These are phyloP conservation scores for Punctoribates punctum DNA, from an alignment of 2,888 invertebrate genomes.

Conservation along the genomic window DNA sequence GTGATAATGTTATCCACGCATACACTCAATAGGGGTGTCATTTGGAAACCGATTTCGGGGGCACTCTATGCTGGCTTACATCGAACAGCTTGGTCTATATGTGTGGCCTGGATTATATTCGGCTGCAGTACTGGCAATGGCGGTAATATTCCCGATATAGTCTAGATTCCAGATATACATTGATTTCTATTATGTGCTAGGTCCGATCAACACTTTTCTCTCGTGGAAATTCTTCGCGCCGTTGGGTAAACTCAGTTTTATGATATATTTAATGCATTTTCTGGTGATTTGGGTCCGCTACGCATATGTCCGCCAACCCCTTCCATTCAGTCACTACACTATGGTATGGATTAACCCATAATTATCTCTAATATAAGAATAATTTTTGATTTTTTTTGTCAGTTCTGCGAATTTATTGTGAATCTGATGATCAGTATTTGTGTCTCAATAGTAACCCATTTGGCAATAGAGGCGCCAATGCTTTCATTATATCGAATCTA, in stretches of 20 bases:
- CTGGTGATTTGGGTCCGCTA: constrained; percentile 42
- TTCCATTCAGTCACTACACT: constrained; percentile 43
- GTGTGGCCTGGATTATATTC: constrained; percentile 47
- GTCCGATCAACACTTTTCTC: constrained; percentile 36
- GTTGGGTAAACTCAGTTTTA: constrained; percentile 39
- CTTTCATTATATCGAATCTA: constrained; percentile 23
- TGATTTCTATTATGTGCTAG: neutral
- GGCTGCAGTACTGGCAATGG: constrained; percentile 45
- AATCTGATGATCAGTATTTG: constrained; percentile 38
- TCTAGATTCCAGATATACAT: neutral
- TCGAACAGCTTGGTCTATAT: constrained; percentile 45
- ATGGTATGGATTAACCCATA: constrained; percentile 36
- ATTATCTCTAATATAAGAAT: neutral
- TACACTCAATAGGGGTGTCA: constrained; percentile 21
- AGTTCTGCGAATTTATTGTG: constrained; percentile 44
- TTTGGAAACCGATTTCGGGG: constrained; percentile 12
- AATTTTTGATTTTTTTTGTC: neutral
- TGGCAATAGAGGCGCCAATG: constrained; percentile 40
- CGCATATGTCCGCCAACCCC: constrained; percentile 34
- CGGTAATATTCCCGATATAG: constrained; percentile 23
- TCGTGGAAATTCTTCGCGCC: constrained; percentile 39
- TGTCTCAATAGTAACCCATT: constrained; percentile 24
- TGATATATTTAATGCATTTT: constrained; percentile 43
- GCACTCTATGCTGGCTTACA: constrained; percentile 47
- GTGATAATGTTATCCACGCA: constrained; percentile 37